Base-by-base conservation (phyloP, 2,797 vertebrate genomes). In the Chaetophractus vellerosus region DNA sequence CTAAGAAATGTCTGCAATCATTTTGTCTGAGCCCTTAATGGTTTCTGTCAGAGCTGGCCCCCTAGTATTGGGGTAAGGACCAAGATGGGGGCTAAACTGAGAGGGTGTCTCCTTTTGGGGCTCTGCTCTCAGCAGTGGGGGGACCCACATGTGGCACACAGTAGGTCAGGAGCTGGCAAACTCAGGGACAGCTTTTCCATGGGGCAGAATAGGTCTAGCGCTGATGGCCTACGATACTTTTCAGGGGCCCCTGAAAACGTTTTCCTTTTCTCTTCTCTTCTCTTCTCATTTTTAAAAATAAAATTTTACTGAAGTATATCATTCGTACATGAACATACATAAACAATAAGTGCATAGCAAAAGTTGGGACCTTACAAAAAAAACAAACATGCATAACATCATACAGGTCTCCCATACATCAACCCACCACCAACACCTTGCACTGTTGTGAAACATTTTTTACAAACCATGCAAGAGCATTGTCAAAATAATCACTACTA, bases 111-210 rank as follows among this genome's bases (percentile, higher is more conserved):
- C 33, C 55, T 94, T 75, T 50, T 4, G 48, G 48, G 19, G 26
- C 8, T 59, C 59, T 74, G 3, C 26, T 68, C 7, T 50, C 52
- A 61, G 50, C 33, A 52, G 6, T 33, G 48, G 79, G 36, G 80
- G 48, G 48, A 23, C 66, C 12, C 15, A 23, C 0, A 0, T n/a
- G 8, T 21, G 28, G 7, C 76, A 33, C 31, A 33, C 5, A 23
- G 50, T 52, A n/a, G 50, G 31, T 26, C 48, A 78, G 31, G 31
- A 78, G n/a, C 10, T 23, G n/a, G 48, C 61, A 72, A 23, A 2
- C 8, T 59, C 69, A 48, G 61, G 12, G 15, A 24, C 0, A 0
- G 3, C 45, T 36, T 84, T 24, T 78, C 61, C 24, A 10, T 2
- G n/a, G 76, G 74, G 23, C 55, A 14, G 0, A 24, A n/a, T 19